phyloP scores from a whole-genome alignment of 2,797 vertebrate genomes.

The Bradypodion ventrale region DNA sequence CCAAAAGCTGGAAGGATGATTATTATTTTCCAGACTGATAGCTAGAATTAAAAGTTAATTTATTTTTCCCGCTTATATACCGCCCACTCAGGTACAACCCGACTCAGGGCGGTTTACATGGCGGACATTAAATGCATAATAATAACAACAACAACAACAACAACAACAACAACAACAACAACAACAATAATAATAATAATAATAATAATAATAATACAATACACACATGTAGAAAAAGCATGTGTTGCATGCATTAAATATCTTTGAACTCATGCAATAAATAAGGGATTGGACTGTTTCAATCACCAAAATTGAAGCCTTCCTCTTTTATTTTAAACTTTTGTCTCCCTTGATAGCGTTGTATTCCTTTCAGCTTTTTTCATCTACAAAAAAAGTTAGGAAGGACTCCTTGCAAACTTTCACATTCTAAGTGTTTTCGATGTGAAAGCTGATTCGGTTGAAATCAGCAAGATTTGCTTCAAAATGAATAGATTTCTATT shows the following conservation, averaged over 20 bases:
- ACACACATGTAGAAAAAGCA: no score
- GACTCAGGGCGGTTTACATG: no score
- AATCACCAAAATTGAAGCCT: conserved; percentile 6
- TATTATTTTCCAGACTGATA: not conserved
- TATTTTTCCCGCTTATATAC: no score
- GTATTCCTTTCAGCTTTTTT: not conserved
- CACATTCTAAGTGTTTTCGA: no score
- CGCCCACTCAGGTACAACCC: no score
- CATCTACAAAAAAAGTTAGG: not conserved
- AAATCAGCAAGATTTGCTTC: not conserved
- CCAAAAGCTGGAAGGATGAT: not conserved
- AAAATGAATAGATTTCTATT: not conserved
- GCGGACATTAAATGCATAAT: no score
- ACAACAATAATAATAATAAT: no score
- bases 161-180: no score
- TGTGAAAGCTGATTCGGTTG: not conserved
- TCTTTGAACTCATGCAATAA: conserved; percentile 19
- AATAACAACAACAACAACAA: no score
- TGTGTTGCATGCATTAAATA: not conserved
- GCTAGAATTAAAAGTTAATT: no score
- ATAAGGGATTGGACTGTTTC: conserved; percentile 12
- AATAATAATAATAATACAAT: no score
- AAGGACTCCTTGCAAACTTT: not conserved
- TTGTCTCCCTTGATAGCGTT: not conserved
- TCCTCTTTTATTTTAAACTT: not conserved